Base-by-base conservation (phyloP, 2,888 invertebrate genomes). In the Folsomia manolachei region DNA sequence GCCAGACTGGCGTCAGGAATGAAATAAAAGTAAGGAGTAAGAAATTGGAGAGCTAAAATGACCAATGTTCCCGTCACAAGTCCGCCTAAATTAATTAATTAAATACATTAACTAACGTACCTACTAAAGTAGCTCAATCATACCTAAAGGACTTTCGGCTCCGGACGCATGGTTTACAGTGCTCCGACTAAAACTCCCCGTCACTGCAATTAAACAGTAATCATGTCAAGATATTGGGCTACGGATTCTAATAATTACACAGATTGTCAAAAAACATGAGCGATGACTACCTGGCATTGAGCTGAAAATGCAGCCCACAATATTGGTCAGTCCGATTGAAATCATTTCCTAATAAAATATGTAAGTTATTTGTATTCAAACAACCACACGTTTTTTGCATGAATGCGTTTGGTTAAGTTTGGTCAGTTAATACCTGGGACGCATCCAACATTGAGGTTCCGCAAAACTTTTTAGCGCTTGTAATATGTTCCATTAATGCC, bases 381-480 rank as follows among this genome's bases (percentile, higher is more conserved):
- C n/a, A n/a, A n/a, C n/a, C n/a, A n/a, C n/a, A n/a, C n/a, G n/a
- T n/a, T n/a, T n/a, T n/a, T n/a, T n/a, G n/a, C n/a, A n/a, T n/a
- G n/a, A n/a, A n/a, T n/a, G n/a, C n/a, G n/a, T n/a, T n/a, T n/a
- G n/a, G n/a, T n/a, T n/a, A n/a, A n/a, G n/a, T n/a, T n/a, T n/a
- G n/a, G n/a, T n/a, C n/a, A n/a, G n/a, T n/a, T 39, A 4, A 39
- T 56, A 56, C 86, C 79, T 86, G 86, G 53, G 83, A 84, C 18
- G 86, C 83, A 76, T 85, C 83, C 69, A 86, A 82, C 27, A 75
- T 67, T 19, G 68, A 69, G 9, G 74, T 75, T n/a, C 79, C 79
- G 11, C 79, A 88, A 83, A 96, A 95, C 26, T 94, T 94, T 86
- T 95, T 96, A 84, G 94, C 95, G 81, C 96, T 94, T 21, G 96